These are phyloP conservation scores for Prionailurus viverrinus DNA, from an alignment of 2,113 vertebrate species.

Conservation along the genomic window DNA sequence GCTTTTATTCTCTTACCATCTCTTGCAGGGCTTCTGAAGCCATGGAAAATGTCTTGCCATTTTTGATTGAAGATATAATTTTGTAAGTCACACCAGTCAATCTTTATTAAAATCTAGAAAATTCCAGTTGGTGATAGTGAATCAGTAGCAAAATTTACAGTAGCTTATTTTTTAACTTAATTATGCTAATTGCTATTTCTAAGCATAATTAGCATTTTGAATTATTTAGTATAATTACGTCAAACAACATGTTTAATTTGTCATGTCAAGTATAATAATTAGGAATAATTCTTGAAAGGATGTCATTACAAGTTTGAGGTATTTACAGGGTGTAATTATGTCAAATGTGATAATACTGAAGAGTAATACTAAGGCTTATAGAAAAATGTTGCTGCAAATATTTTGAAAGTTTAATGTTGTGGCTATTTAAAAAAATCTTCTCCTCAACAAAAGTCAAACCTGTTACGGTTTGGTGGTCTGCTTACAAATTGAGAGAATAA, in stretches of 20 bases:
- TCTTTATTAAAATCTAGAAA: conserved; percentile 59
- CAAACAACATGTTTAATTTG: conserved; percentile 89
- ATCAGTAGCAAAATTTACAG: conserved; percentile 54
- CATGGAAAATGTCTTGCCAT: neutral
- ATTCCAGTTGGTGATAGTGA: conserved; percentile 32
- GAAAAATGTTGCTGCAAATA: neutral
- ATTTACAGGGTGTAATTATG: conserved; percentile 88
- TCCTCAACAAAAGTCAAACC: conserved; percentile 7
- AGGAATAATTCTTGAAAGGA: conserved; percentile 87
- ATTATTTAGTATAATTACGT: conserved; percentile 87
- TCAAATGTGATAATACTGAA: conserved; percentile 78
- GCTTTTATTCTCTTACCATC: neutral
- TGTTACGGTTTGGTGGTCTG: neutral
- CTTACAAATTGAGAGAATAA: conserved; percentile 30
- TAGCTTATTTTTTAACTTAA: conserved; percentile 82
- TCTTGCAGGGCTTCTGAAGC: neutral
- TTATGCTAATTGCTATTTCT: conserved; percentile 88
- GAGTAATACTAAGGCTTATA: conserved; percentile 64
- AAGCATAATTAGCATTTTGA: conserved; percentile 85
- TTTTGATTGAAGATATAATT: conserved; percentile 42
- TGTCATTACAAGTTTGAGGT: conserved; percentile 86
- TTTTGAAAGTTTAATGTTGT: neutral
- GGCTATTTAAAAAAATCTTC: conserved; percentile 39
- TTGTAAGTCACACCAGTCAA: neutral
- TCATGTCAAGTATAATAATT: conserved; percentile 88